A percentile compares a stretch with the other conserved stretches of the same genome.
These are phyloP conservation scores for Indicator maculatus DNA, from an alignment of 2,113 vertebrate species.

Conservation along the genomic window DNA sequence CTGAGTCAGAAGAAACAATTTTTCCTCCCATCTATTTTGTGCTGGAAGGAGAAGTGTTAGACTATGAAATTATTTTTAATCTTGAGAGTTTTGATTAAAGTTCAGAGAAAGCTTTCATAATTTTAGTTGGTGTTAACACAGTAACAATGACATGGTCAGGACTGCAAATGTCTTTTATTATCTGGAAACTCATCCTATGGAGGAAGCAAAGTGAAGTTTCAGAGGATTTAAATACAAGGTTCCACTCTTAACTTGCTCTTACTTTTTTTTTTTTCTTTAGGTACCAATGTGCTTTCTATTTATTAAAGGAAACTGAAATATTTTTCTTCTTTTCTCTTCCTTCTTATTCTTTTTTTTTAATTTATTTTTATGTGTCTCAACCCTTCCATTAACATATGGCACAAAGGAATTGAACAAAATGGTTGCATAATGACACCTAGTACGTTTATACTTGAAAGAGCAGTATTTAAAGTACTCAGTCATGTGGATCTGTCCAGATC, in stretches of 20 bases:
- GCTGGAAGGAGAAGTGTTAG: background rate
- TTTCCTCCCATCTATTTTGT: background rate
- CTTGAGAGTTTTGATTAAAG: background rate
- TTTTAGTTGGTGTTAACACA: background rate
- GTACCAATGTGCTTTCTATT: background rate
- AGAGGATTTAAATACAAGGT: background rate
- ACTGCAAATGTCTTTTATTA: background rate
- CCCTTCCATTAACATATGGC: background rate
- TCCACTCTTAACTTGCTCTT: background rate
- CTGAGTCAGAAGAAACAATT: background rate
- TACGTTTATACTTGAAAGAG: constrained; percentile 39
- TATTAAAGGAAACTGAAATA: background rate
- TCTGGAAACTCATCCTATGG: background rate
- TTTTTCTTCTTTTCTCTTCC: background rate
- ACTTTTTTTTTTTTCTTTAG: background rate
- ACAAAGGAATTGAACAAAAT: background rate
- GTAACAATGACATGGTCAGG: background rate
- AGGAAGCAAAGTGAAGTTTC: background rate
- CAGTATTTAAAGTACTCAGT: constrained; percentile 31
- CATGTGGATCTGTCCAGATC: constrained; percentile 23
- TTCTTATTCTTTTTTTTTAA: background rate
- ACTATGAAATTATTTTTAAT: background rate
- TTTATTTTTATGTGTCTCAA: background rate
- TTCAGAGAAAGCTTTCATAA: background rate
- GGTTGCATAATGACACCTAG: constrained; percentile 1